These are phyloP conservation scores for Pissodes strobi DNA, from an alignment of 1,140 invertebrate species.

Conservation along the genomic window DNA sequence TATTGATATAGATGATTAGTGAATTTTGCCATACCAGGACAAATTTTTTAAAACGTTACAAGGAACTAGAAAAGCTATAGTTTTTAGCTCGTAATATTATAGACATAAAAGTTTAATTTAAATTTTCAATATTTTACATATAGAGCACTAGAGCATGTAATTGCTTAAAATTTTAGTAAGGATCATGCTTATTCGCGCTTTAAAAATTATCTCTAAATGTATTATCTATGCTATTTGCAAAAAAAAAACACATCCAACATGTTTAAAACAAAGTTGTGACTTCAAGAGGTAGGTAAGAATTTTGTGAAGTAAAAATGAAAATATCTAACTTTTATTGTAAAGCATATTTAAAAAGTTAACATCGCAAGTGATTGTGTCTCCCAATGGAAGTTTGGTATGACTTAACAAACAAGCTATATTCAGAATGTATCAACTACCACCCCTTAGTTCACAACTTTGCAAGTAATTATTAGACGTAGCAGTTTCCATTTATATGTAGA, in stretches of 20 bases:
- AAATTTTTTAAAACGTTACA: neutral
- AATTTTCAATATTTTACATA: conserved; percentile 29
- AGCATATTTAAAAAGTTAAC: conserved; percentile 3
- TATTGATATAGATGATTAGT: too few relatives aligned
- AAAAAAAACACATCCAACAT: neutral
- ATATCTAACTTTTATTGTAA: conserved; percentile 8
- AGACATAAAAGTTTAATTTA: conserved; percentile 13
- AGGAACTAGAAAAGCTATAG: neutral
- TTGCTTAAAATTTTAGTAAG: conserved; percentile 26
- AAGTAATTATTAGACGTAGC: too few relatives aligned
- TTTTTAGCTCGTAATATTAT: neutral
- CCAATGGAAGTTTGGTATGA: conserved; percentile 22
- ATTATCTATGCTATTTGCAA: neutral
- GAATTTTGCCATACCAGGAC: neutral
- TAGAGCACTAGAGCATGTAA: conserved; percentile 29
- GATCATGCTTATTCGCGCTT: neutral
- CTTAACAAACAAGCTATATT: too few relatives aligned
- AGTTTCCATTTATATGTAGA: too few relatives aligned
- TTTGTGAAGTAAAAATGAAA: too few relatives aligned
- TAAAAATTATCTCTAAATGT: neutral
- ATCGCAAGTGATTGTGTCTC: conserved; percentile 50
- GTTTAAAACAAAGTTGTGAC: too few relatives aligned
- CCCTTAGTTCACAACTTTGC: too few relatives aligned
- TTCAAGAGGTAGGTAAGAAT: too few relatives aligned
- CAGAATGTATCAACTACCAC: too few relatives aligned